phyloP scores from a whole-genome alignment of 2,113 vertebrate genomes.

The Symphodus melops region DNA sequence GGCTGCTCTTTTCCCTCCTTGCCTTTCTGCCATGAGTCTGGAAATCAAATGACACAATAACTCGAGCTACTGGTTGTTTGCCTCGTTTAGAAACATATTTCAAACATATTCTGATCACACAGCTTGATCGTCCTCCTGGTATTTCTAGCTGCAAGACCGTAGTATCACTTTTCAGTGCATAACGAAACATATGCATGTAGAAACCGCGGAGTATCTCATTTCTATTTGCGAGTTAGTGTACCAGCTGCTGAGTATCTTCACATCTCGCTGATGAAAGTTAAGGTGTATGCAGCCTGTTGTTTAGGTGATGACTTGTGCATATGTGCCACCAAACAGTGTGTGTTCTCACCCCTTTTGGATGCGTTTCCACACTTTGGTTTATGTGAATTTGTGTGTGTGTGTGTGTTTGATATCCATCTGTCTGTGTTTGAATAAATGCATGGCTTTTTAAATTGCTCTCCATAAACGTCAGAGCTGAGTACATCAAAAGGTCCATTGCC shows the following conservation, averaged over 20 bases:
- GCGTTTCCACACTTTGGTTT: not conserved
- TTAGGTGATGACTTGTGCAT: conserved; percentile 15
- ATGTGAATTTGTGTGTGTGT: conserved; percentile 8
- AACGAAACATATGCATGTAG: not conserved
- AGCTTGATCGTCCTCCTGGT: conserved; percentile 11
- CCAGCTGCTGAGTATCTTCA: conserved; percentile 6
- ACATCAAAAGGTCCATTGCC: conserved; percentile 58
- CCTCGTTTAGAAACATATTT: conserved; percentile 18
- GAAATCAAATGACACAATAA: conserved; percentile 32
- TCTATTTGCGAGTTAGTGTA: not conserved
- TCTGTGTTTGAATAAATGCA: conserved; percentile 53
- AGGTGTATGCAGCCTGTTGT: not conserved
- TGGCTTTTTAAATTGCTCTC: conserved; percentile 51
- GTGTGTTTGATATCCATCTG: conserved; percentile 45
- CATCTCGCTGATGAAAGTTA: not conserved
- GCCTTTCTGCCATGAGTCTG: not conserved
- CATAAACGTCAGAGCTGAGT: conserved; percentile 59
- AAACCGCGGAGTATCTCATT: not conserved
- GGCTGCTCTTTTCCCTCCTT: not conserved
- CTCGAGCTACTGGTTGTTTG: conserved; percentile 20
- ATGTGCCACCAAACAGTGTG: conserved; percentile 3
- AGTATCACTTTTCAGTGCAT: not conserved
- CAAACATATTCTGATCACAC: conserved; percentile 13
- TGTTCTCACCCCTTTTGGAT: conserved; percentile 4
- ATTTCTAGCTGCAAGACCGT: not conserved